A percentile compares a stretch with the other conserved stretches of the same genome.
These are phyloP conservation scores for Ophiodon elongatus DNA, from an alignment of 2,113 vertebrate species.

Conservation along the genomic window DNA sequence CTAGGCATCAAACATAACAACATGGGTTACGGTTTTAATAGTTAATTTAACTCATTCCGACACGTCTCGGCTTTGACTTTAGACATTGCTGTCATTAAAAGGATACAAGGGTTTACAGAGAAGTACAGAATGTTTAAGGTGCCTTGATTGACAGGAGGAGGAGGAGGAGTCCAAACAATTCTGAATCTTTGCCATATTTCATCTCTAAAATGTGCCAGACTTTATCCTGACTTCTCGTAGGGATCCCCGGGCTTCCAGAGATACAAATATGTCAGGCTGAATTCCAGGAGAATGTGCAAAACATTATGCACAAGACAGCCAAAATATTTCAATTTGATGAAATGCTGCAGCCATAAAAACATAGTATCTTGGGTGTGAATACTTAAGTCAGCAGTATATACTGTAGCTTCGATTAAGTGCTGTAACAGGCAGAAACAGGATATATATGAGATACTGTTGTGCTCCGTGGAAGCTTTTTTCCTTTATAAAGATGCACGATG, in stretches of 20 bases:
- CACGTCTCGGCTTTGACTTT: background rate
- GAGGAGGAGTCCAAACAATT: background rate
- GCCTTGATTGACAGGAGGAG: background rate
- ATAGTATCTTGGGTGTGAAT: conserved; percentile 32
- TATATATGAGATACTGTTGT: background rate
- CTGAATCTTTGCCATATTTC: background rate
- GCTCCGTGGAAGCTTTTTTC: background rate
- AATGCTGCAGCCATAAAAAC: conserved; percentile 42
- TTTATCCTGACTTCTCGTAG: conserved; percentile 4
- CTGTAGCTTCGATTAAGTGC: conserved; percentile 25
- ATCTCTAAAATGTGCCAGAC: conserved; percentile 19
- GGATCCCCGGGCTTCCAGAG: conserved; percentile 16
- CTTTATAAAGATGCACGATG: background rate
- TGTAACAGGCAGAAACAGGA: conserved; percentile 11
- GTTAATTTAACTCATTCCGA: background rate
- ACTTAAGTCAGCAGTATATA: conserved; percentile 32
- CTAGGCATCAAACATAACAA: no score
- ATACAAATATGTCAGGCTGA: conserved; percentile 30
- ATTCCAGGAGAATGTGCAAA: conserved; percentile 25
- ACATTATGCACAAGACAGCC: conserved; percentile 19
- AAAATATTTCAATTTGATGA: conserved; percentile 50
- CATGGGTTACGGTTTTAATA: no score
- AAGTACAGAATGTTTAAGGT: background rate
- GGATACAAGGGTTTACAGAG: background rate
- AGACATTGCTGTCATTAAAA: background rate